phyloP scores from a whole-genome alignment of 2,888 invertebrate species.

The Ectemnius continuus region DNA sequence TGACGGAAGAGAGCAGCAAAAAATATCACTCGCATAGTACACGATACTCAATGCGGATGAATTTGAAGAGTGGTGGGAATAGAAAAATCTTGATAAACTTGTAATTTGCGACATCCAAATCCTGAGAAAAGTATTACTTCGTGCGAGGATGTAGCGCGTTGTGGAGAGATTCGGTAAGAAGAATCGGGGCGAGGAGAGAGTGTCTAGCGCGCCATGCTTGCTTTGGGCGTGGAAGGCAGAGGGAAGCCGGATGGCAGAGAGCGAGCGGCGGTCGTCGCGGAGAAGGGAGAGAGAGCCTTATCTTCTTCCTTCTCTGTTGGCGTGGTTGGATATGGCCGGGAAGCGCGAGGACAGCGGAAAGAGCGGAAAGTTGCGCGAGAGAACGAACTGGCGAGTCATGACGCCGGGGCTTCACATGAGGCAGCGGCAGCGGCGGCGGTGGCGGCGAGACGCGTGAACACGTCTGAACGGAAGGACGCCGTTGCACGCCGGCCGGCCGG shows the following conservation, averaged over 20 bases:
- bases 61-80: too few species aligned
- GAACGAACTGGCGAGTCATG: not conserved
- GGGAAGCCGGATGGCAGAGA: too few species aligned
- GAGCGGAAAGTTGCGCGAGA: not conserved
- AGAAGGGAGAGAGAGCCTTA: too few species aligned
- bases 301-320: too few species aligned
- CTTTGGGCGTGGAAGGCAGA: slow-evolving; percentile 67
- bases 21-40: too few species aligned
- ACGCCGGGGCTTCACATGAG: too few species aligned
- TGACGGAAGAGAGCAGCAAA: too few species aligned
- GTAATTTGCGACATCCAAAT: too few species aligned
- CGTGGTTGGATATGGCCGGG: slow-evolving; percentile 7
- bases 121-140: slow-evolving; percentile 9
- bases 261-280: too few species aligned
- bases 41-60: too few species aligned
- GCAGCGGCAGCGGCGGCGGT: too few species aligned
- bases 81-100: too few species aligned
- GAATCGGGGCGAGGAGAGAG: slow-evolving; percentile 18
- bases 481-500: slow-evolving; percentile 59
- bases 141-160: not conserved
- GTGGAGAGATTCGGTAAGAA: slow-evolving; percentile 27
- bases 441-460: not conserved
- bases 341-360: slow-evolving; percentile 16
- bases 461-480: slow-evolving; percentile 24
- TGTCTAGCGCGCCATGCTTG: slow-evolving; percentile 66